Percentiles rank a stretch among this genome's conserved stretches.
phyloP scores from a whole-genome alignment of 2,797 vertebrate genomes.

The Morus bassanus region DNA sequence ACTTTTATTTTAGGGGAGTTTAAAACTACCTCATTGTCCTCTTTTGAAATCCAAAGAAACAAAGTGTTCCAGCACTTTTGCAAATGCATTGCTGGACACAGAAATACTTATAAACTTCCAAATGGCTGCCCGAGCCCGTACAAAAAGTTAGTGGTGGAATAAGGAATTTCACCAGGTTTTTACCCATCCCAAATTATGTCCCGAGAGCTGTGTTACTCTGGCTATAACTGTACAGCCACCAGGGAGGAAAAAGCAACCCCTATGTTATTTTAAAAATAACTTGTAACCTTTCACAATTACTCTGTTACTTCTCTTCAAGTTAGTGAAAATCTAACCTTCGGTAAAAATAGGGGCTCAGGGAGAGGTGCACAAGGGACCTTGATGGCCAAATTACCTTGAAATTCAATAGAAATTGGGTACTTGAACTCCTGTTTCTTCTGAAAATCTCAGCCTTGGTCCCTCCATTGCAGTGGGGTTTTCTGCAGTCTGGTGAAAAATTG shows the following conservation, averaged over 20 bases:
- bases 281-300: neutral
- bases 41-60: neutral
- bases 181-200: neutral
- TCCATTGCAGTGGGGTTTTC: neutral
- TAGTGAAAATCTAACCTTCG: neutral
- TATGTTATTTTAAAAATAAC: neutral
- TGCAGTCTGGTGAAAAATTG: neutral
- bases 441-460: neutral
- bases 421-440: neutral
- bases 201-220: neutral
- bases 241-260: neutral
- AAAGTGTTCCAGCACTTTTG: neutral
- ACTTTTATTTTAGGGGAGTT: neutral
- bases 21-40: neutral
- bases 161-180: neutral
- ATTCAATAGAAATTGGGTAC: neutral
- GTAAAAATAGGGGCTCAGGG: neutral
- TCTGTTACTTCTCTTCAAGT: neutral
- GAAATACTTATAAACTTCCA: neutral
- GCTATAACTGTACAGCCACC: neutral
- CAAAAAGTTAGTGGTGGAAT: neutral
- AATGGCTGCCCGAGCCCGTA: neutral
- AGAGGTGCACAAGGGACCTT: neutral
- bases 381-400: neutral
- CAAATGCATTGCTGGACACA: neutral